A percentile compares a stretch with the other conserved stretches of the same genome.
Conservation (phyloP, 1,140 invertebrate genomes). For the Phymorhynchus buccinoides region DNA sequence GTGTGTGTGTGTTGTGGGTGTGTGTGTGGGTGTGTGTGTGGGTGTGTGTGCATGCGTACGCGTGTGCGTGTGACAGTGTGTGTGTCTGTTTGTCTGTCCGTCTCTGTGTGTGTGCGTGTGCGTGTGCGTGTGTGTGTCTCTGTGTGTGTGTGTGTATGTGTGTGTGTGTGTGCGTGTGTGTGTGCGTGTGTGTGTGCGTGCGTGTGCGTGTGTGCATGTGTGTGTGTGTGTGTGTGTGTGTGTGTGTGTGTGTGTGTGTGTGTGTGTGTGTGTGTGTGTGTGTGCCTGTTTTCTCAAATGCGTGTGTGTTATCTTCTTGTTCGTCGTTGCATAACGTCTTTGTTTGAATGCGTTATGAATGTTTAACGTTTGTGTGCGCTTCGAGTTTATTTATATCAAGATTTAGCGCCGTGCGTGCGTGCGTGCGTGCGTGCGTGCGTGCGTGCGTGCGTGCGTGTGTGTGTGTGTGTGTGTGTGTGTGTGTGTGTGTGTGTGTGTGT, state of each 20-base stretch:
- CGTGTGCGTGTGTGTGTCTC: background rate
- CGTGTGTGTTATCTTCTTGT: too few species aligned
- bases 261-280: too few species aligned
- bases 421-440: background rate
- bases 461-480: too few species aligned
- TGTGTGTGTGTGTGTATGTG: background rate
- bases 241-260: too few species aligned
- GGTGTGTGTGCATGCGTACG: background rate
- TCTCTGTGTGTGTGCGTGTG: background rate
- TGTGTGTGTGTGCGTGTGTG: background rate
- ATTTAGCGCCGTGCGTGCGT: too few species aligned
- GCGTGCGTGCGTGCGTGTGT: background rate
- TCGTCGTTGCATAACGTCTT: too few species aligned
- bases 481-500: too few species aligned
- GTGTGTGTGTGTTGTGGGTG: background rate
- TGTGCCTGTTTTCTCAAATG: too few species aligned
- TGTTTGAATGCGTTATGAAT: too few species aligned
- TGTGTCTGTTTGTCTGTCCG: background rate
- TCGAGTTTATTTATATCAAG: too few species aligned
- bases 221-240: background rate
- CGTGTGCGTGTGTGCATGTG: background rate
- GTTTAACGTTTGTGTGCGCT: too few species aligned
- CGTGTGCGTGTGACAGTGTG: background rate
- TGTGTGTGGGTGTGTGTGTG: background rate
- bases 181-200: constrained; percentile 2